These are phyloP conservation scores for Agrochola litura DNA, from an alignment of 2,888 invertebrate species.

Conservation along the genomic window DNA sequence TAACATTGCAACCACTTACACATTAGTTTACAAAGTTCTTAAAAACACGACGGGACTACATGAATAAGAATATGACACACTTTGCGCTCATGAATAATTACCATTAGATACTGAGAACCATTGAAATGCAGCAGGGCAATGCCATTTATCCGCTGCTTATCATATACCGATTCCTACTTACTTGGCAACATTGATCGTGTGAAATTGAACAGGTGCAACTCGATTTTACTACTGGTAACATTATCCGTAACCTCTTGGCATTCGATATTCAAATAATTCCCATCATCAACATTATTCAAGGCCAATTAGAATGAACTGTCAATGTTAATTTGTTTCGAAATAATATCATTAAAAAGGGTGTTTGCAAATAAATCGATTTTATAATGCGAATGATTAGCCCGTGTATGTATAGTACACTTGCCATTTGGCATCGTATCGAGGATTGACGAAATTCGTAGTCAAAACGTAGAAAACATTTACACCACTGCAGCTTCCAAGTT, in stretches of 20 bases:
- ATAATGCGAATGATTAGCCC: background rate
- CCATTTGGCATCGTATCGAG: background rate
- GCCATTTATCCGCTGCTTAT: slow-evolving; percentile 51
- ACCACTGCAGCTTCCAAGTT: background rate
- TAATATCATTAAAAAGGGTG: background rate
- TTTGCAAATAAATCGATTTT: slow-evolving; percentile 10
- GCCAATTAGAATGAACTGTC: background rate
- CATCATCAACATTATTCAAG: slow-evolving; percentile 4
- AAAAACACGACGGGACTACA: slow-evolving; percentile 48
- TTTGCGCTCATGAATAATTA: slow-evolving; percentile 60
- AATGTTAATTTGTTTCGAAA: background rate
- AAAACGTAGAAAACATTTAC: background rate
- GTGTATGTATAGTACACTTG: no score
- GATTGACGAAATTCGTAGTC: background rate
- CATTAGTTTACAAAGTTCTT: slow-evolving; percentile 39
- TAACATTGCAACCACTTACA: background rate
- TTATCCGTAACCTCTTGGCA: slow-evolving; percentile 4
- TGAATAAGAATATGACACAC: slow-evolving; percentile 63
- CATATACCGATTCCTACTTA: slow-evolving; percentile 52
- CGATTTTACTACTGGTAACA: slow-evolving; percentile 12
- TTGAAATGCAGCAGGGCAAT: slow-evolving; percentile 54
- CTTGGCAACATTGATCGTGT: slow-evolving; percentile 63
- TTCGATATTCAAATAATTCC: slow-evolving; percentile 25
- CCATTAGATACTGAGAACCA: slow-evolving; percentile 54
- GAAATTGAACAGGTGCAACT: slow-evolving; percentile 57